Evolutionary conservation across 2,113 vertebrate species (phyloP).

Genomic region (Neodon shergylaensis): DNA sequence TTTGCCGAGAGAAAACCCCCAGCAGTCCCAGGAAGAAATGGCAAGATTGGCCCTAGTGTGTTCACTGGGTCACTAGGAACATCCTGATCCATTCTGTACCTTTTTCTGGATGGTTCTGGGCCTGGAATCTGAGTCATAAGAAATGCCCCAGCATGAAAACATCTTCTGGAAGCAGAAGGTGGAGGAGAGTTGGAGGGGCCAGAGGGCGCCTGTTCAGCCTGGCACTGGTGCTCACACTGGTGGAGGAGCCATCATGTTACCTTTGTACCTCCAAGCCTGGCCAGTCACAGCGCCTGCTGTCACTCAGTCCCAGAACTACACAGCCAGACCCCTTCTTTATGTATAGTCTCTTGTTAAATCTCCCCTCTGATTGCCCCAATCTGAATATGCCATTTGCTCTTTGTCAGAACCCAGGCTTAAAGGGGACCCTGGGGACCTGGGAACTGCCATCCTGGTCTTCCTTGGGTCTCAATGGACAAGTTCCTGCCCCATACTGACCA

Average conservation of each 20-base stretch:
- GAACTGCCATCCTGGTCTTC: not conserved
- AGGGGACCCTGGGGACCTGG: not conserved
- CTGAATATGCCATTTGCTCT: constrained; percentile 10
- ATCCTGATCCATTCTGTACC: not conserved
- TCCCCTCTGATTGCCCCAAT: not conserved
- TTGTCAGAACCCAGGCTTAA: not conserved
- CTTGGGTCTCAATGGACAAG: not conserved
- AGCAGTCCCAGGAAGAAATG: not conserved
- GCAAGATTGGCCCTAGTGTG: not conserved
- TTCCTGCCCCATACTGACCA: not conserved
- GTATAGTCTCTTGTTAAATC: not conserved
- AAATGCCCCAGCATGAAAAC: not conserved
- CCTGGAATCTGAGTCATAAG: not conserved
- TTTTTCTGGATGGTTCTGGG: not conserved
- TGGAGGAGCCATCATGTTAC: not conserved
- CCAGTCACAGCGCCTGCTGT: not conserved
- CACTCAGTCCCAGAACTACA: not conserved
- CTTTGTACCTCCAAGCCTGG: not conserved
- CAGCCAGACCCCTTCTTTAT: not conserved
- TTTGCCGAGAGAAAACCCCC: not conserved
- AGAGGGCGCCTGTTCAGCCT: not conserved
- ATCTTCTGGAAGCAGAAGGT: not conserved
- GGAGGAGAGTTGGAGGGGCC: not conserved
- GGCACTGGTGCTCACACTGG: not conserved
- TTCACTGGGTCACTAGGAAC: accelerated